phyloP scores from a whole-genome alignment of 1,140 invertebrate genomes.

The Teleogryllus occipitalis region DNA sequence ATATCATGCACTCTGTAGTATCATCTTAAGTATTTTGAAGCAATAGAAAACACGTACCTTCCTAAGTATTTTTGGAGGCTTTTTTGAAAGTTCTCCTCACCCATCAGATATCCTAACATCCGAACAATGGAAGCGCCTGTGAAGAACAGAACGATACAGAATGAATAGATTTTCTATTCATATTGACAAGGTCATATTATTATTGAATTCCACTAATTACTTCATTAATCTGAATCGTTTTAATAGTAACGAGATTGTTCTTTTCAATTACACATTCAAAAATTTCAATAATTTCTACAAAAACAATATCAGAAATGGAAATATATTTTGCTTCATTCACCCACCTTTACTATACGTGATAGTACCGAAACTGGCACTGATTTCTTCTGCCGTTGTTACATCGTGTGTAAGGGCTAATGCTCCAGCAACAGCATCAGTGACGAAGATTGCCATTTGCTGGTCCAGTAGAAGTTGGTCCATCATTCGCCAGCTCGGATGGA shows the following conservation, averaged over 20 bases:
- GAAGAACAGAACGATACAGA: too few relatives aligned
- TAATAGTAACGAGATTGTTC: too few relatives aligned
- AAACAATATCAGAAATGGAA: too few relatives aligned
- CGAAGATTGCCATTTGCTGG: constrained; percentile 62
- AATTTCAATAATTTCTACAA: too few relatives aligned
- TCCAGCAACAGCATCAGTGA: constrained; percentile 58
- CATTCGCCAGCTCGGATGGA: constrained; percentile 48
- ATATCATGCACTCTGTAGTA: not conserved
- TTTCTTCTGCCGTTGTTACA: constrained; percentile 63
- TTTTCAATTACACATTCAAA: too few relatives aligned
- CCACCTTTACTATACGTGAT: constrained; percentile 79
- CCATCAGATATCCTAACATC: constrained; percentile 71
- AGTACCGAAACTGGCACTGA: constrained; percentile 68
- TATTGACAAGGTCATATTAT: too few relatives aligned
- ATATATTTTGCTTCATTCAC: constrained; percentile 21
- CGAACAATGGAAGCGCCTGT: constrained; percentile 62
- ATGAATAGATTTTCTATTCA: too few relatives aligned
- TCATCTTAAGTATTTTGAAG: not conserved
- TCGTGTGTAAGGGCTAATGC: constrained; percentile 61
- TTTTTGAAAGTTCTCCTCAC: constrained; percentile 54
- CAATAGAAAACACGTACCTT: not conserved
- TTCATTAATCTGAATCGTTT: too few relatives aligned
- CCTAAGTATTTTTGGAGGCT: constrained; percentile 40
- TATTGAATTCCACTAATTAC: too few relatives aligned
- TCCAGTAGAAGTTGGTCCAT: constrained; percentile 67